Base-by-base conservation (phyloP, 2,888 invertebrate species). In the Apoda limacodes region DNA sequence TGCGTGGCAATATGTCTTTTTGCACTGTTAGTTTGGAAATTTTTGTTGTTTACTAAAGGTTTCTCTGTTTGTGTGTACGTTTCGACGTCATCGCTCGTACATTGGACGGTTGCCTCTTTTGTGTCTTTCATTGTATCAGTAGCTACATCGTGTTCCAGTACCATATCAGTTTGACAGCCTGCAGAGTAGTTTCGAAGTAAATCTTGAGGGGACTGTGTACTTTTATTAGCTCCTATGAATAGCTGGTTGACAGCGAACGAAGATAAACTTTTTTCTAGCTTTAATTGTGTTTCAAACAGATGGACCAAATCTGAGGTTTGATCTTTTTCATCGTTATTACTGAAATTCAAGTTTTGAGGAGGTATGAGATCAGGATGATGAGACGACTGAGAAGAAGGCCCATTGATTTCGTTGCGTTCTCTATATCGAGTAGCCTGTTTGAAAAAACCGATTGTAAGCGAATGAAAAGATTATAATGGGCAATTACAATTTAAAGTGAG, bases 391-490 rank as follows among this genome's bases (percentile, higher is more conserved):
- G 60, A 51, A 45, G 60, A 64, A 36, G 66, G 56, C 53, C 67
- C 67, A 63, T 67, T 64, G 55, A 66, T 62, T 50, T 67, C 64
- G 60, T 55, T 64, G 54, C 70, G 68, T 45, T 67, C 68, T 42
- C 75, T 74, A 59, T 76, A 76, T 55, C 72, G 70, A 64, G 61
- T 65, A 46, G 81, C 82, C 82, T 82, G 80, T 74, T 65, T 55
- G 52, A 60, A 75, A 75, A 69, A 51, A 57, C 50, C 39, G 25
- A 40, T 46, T 46, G 40, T 28, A 39, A 40, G 36, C 28, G 37
- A 39, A 42, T 45, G 39, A 39, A 43, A 44, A n/a, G n/a, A n/a
- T n/a, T n/a, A n/a, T n/a, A n/a, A n/a, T n/a, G n/a, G n/a, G n/a
- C n/a, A n/a, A n/a, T n/a, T n/a, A n/a, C n/a, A n/a, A n/a, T n/a